Base-by-base conservation (phyloP, 1,140 invertebrate species). In the Ctenoplectra terminalis region DNA sequence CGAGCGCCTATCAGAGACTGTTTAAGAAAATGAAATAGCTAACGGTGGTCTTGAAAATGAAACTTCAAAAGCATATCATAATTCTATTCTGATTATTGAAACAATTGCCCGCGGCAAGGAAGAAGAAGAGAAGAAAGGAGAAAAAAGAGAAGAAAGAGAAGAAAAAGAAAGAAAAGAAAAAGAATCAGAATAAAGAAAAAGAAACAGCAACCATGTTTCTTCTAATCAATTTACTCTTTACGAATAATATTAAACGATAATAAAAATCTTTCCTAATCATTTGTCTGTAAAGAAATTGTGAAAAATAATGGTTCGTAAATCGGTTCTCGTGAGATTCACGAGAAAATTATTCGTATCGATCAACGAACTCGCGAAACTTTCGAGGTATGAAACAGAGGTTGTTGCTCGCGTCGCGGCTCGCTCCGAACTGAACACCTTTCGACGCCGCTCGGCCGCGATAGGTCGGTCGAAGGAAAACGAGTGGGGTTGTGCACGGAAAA, bases 361-460 rank as follows among this genome's bases (percentile, higher is more conserved):
- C 13, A 31, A 50, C 43, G 20, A 76, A 1, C 7, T 58, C 1
- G 2, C 37, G 26, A 23, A 29, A 61, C 3, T 26, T 7, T 63
- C 23, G 58, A 61, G 23, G 17, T 20, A 2, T 4, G 23, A 37
- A 72, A 17, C 34, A 31, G 17, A 11, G 40, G 46, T 26, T 9
- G 63, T 56, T 82, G 54, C 79, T 82, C 50, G 61, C 20, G 46
- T 70, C 85, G 72, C 79, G 74, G 74, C 85, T 79, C 83, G 56
- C 81, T 72, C 64, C 67, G 69, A 76, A 86, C 85, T 86, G 83
- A 85, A 76, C 37, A 48, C 70, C 83, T 78, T 74, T 73, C 52
- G 70, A 26, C 54, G 15, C 31, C 17, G 64, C 34, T 20, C 5
- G 26, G 13, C 15, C 31, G 58, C 40, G 23, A 70, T 34, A 66